Conservation (phyloP, 2,888 invertebrate species). For the Lasioglossum figueresi region DNA sequence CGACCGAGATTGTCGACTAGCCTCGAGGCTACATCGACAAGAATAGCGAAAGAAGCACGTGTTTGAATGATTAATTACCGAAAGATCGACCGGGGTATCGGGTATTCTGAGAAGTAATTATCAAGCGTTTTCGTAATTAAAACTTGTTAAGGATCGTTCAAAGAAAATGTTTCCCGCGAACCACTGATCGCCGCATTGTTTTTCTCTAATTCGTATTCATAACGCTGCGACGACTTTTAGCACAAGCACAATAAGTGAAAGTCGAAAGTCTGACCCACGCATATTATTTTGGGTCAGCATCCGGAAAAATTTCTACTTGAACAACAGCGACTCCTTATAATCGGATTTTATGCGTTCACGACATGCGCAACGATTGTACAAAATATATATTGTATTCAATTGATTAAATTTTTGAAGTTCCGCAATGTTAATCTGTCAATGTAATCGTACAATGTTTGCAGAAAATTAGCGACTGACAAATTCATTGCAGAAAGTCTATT, state of each 20-base stretch:
- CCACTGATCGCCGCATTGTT: background rate
- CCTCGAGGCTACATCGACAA: background rate
- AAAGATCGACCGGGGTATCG: slow-evolving; percentile 20
- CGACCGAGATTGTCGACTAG: background rate
- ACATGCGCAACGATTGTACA: background rate
- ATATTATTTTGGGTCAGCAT: background rate
- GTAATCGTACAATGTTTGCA: background rate
- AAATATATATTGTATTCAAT: background rate
- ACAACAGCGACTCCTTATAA: background rate
- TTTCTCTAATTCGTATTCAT: background rate
- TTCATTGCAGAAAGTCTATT: background rate
- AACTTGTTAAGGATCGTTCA: slow-evolving; percentile 8
- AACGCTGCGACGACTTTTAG: background rate
- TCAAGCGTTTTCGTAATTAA: slow-evolving; percentile 21
- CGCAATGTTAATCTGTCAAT: background rate
- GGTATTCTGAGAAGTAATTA: slow-evolving; percentile 32
- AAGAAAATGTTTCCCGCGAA: slow-evolving; percentile 1
- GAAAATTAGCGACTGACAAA: background rate
- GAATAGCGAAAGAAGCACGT: background rate
- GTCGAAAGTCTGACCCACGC: background rate
- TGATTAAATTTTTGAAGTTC: background rate
- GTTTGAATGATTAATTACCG: background rate
- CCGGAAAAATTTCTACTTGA: background rate
- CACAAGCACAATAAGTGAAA: background rate
- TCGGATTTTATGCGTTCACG: background rate